Evolutionary conservation across 1,140 invertebrate genomes (phyloP).

Genomic region (Drosophila ironensis): DNA sequence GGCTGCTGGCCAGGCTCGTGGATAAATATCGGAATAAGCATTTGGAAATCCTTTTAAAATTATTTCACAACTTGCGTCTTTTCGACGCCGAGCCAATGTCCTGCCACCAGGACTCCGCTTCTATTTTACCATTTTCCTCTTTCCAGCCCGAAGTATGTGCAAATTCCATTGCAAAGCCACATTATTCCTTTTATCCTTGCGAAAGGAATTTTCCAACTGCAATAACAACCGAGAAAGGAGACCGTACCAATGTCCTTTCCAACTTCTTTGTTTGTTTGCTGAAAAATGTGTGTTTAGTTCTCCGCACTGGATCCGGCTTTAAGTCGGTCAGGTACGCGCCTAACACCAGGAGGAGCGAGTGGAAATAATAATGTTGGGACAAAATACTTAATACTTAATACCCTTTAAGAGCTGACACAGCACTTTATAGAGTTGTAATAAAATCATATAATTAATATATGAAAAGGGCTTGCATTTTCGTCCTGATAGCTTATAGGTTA

Average conservation of each 20-base stretch:
- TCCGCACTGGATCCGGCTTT: slow-evolving; percentile 31
- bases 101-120: background rate
- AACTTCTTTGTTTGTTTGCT: slow-evolving; percentile 41
- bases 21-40: slow-evolving; percentile 77
- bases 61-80: slow-evolving; percentile 77
- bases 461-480: too few species aligned
- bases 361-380: slow-evolving; percentile 1
- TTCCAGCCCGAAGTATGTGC: slow-evolving; percentile 66
- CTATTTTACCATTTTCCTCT: slow-evolving; percentile 20
- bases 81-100: slow-evolving; percentile 59
- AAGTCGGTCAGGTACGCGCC: slow-evolving; percentile 51
- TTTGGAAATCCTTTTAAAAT: slow-evolving; percentile 78
- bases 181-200: slow-evolving; percentile 79
- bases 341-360: slow-evolving; percentile 26
- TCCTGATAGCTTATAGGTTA: too few species aligned
- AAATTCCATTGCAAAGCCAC: slow-evolving; percentile 80
- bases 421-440: too few species aligned
- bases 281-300: slow-evolving; percentile 36
- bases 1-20: slow-evolving; percentile 57
- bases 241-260: slow-evolving; percentile 31
- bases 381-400: slow-evolving; percentile 19
- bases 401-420: background rate
- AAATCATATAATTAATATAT: too few species aligned
- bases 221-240: slow-evolving; percentile 63
- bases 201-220: slow-evolving; percentile 77